Evolutionary conservation across 2,113 vertebrate species (phyloP), one percentile per base, ranked within the genome.

Genomic region (Xiphias gladius): DNA sequence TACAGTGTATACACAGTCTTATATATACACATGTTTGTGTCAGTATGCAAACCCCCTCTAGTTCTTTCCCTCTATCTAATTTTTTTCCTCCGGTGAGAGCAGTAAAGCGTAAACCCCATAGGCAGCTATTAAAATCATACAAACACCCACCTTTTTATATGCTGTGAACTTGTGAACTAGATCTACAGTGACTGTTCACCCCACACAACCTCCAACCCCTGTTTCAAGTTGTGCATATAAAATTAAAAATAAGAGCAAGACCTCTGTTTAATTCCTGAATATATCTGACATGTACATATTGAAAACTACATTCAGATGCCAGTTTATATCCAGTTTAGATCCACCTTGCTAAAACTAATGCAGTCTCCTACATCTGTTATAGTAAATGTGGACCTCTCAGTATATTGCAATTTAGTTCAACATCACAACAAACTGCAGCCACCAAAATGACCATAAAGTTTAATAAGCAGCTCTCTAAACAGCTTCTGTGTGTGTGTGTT

Each of bases 11-110:
- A 46, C 16, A 26, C 37, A 39, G 37, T 39, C 9, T 39, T n/a
- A 57, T 32, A 43, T 63, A 82, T 19, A 58, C 55, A 80, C 19
- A 24, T 35, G 39, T 57, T 62, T 67, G 28, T 76, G 16, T 76
- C 74, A 61, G 66, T 28, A 68, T 9, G 46, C 20, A 17, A n/a
- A 26, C n/a, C 70, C 9, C 24, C 50, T 67, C 32, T 73, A 52
- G 13, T 63, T 48, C 37, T 7, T 61, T 72, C 30, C 43, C n/a
- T 14, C 19, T 43, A 76, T 80, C 48, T 58, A 43, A 5, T 43
- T 64, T 63, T 54, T 54, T 19, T 57, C 26, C n/a, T 55, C 30
- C 35, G 12, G 32, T 65, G 50, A 78, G 46, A 10, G 24, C 41
- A 0, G 39, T 81, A 66, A 68, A 81, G 48, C 24, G 9, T 30